These are phyloP conservation scores for Burhinus bistriatus DNA, from an alignment of 2,113 vertebrate genomes.

Conservation along the genomic window DNA sequence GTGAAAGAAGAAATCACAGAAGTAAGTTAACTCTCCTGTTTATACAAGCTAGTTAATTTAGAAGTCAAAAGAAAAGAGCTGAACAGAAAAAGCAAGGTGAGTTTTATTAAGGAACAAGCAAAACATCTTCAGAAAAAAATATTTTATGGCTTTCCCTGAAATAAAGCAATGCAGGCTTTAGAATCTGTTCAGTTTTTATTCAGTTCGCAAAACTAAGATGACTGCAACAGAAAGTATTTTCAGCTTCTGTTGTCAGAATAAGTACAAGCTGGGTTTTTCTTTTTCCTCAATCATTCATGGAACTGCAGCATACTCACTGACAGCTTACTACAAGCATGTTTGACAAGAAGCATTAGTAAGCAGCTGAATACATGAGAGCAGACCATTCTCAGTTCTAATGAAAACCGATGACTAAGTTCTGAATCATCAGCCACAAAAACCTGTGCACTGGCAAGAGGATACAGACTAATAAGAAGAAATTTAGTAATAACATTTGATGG, in stretches of 20 bases:
- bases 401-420: slow-evolving; percentile 21
- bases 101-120: neutral
- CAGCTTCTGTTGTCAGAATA: neutral
- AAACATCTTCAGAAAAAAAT: neutral
- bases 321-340: neutral
- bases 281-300: neutral
- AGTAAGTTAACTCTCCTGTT: neutral
- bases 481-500: neutral
- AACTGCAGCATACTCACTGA: neutral
- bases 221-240: neutral
- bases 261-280: neutral
- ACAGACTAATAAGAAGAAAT: neutral
- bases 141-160: neutral
- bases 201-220: neutral
- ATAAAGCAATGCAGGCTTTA: neutral
- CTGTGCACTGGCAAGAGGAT: neutral
- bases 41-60: neutral
- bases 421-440: slow-evolving; percentile 1
- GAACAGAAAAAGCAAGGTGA: neutral
- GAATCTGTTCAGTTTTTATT: neutral
- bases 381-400: neutral
- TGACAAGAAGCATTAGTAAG: neutral
- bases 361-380: neutral
- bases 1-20: neutral
- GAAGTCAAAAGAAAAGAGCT: neutral